These are phyloP conservation scores for Drusus annulatus DNA, from an alignment of 1,140 invertebrate genomes.

Conservation along the genomic window DNA sequence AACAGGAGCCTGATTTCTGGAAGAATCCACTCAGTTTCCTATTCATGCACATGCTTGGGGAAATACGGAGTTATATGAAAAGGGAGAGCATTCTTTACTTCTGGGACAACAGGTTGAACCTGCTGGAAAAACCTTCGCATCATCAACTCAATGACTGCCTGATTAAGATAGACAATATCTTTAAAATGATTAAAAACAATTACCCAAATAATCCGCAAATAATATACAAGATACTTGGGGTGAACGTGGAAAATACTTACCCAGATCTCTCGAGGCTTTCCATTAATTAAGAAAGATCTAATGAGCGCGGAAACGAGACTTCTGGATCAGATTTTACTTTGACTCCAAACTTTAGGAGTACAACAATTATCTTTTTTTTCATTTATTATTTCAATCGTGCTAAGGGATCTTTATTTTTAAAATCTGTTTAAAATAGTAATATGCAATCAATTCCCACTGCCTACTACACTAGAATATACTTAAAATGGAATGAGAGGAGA, in stretches of 20 bases:
- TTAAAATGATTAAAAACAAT: background rate
- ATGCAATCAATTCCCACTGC: no score
- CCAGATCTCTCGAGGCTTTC: no score
- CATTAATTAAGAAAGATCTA: no score
- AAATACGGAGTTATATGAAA: background rate
- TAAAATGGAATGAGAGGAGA: no score
- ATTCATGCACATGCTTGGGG: conserved; percentile 11
- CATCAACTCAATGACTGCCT: background rate
- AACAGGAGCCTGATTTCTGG: background rate
- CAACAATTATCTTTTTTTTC: no score
- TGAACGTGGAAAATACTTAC: background rate
- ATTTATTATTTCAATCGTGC: no score
- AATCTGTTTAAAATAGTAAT: no score
- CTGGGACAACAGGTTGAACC: background rate
- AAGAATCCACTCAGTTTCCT: conserved; percentile 4
- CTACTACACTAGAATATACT: no score
- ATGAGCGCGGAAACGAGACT: no score
- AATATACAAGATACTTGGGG: background rate
- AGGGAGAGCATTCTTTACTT: background rate
- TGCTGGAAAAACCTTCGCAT: background rate
- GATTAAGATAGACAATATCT: background rate
- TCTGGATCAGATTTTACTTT: no score
- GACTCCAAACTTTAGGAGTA: no score
- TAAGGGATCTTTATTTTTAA: no score
- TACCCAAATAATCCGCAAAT: conserved; percentile 3